A percentile compares a stretch with the other conserved stretches of the same genome.
Evolutionary conservation across 2,113 vertebrate genomes (phyloP).

Genomic region (Dicerorhinus sumatrensis): DNA sequence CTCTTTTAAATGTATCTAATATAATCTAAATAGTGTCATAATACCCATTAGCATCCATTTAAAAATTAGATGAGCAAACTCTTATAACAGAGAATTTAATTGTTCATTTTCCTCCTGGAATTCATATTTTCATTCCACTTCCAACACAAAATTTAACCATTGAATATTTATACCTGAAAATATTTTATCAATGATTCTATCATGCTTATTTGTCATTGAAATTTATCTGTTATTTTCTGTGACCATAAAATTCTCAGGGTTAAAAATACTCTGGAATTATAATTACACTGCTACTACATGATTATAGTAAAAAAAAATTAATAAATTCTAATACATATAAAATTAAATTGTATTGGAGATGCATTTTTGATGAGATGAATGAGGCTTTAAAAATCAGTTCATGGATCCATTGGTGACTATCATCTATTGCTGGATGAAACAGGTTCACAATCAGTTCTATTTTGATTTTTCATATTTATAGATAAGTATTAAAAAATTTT

Average conservation of each 20-base stretch:
- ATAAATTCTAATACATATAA: background rate
- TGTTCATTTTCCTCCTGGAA: background rate
- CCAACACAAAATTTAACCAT: background rate
- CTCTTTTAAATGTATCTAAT: background rate
- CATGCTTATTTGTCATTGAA: background rate
- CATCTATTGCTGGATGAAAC: background rate
- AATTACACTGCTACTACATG: background rate
- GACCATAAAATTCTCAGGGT: background rate
- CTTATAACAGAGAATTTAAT: background rate
- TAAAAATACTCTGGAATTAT: constrained; percentile 19
- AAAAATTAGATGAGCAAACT: background rate
- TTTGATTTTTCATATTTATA: background rate
- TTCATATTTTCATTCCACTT: background rate
- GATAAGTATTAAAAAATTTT: background rate
- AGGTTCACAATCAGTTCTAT: background rate
- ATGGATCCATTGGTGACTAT: background rate
- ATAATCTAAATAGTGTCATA: background rate
- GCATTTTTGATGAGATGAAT: background rate
- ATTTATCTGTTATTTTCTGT: background rate
- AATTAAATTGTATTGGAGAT: background rate
- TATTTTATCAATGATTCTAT: background rate
- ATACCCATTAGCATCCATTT: background rate
- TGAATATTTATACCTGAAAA: background rate
- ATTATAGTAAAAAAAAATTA: background rate
- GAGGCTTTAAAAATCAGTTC: background rate